Percentiles rank a stretch among this genome's conserved stretches.
These are phyloP conservation scores for Zeus faber DNA, from an alignment of 2,113 vertebrate genomes.

Conservation along the genomic window DNA sequence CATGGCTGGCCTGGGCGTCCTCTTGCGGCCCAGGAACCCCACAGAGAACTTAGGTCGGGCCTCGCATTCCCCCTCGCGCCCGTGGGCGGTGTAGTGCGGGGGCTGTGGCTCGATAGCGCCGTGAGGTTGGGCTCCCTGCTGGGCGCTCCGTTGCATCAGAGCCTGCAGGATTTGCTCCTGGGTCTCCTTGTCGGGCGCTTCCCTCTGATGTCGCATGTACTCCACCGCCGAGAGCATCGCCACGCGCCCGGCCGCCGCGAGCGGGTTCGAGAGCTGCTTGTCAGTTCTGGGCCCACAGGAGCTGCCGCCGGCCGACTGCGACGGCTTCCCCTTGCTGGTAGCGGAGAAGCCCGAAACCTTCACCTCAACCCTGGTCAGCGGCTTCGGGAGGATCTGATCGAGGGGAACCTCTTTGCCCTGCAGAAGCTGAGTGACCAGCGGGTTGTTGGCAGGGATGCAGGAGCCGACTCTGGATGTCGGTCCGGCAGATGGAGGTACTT, in stretches of 20 bases:
- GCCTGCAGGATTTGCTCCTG: slow-evolving; percentile 88
- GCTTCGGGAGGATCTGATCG: slow-evolving; percentile 90
- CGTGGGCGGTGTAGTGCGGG: slow-evolving; percentile 63
- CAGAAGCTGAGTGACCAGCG: slow-evolving; percentile 90
- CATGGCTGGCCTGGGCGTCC: slow-evolving; percentile 88
- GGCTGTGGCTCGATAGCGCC: slow-evolving; percentile 56
- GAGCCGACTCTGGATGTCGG: slow-evolving; percentile 68
- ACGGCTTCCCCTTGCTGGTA: slow-evolving; percentile 43
- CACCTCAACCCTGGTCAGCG: slow-evolving; percentile 79
- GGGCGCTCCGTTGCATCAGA: slow-evolving; percentile 78
- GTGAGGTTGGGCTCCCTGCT: slow-evolving; percentile 68
- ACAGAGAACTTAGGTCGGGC: slow-evolving; percentile 76
- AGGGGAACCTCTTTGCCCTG: slow-evolving; percentile 91
- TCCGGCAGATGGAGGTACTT: slow-evolving; percentile 35
- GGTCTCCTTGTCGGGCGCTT: slow-evolving; percentile 79
- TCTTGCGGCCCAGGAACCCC: slow-evolving; percentile 84
- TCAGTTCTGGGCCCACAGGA: slow-evolving; percentile 61
- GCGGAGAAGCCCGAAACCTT: slow-evolving; percentile 48
- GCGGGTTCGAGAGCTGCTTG: slow-evolving; percentile 58
- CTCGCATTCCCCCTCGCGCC: slow-evolving; percentile 62
- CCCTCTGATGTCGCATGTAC: slow-evolving; percentile 63
- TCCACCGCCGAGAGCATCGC: no score
- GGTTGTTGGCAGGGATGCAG: slow-evolving; percentile 92
- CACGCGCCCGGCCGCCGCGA: slow-evolving; percentile 52
- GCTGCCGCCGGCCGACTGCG: not conserved